Evolutionary conservation across 1,140 invertebrate species (phyloP).

Genomic region (Atopsyche davidsoni): DNA sequence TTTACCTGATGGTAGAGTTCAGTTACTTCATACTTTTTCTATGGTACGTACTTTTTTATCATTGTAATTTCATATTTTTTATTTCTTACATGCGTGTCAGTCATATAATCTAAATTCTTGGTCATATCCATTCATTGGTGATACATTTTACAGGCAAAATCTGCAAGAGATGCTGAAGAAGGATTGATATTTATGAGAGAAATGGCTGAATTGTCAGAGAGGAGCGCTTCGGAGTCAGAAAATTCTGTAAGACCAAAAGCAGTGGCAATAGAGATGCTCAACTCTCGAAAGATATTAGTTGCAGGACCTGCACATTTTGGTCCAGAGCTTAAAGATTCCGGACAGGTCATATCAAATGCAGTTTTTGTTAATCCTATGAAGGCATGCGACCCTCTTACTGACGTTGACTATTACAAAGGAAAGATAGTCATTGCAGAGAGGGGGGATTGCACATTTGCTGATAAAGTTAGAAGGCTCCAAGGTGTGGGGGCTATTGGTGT

Average conservation of each 20-base stretch:
- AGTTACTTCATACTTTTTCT: slow-evolving; percentile 80
- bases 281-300: slow-evolving; percentile 17
- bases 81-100: neutral
- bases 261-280: slow-evolving; percentile 32
- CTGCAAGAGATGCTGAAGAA: slow-evolving; percentile 80
- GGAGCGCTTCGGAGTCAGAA: slow-evolving; percentile 41
- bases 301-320: slow-evolving; percentile 94
- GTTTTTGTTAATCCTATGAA: slow-evolving; percentile 51
- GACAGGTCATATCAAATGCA: slow-evolving; percentile 55
- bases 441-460: slow-evolving; percentile 92
- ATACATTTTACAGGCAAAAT: slow-evolving; percentile 66
- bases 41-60: slow-evolving; percentile 53
- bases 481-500: slow-evolving; percentile 75
- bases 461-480: slow-evolving; percentile 86
- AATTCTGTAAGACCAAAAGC: slow-evolving; percentile 33
- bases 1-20: slow-evolving; percentile 81
- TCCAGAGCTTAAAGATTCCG: slow-evolving; percentile 56
- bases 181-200: slow-evolving; percentile 95
- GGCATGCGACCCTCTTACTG: slow-evolving; percentile 62
- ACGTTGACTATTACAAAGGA: slow-evolving; percentile 57
- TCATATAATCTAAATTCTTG: slow-evolving; percentile 11
- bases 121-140: slow-evolving; percentile 15
- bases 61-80: too few species aligned
- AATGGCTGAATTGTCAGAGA: slow-evolving; percentile 86
- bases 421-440: slow-evolving; percentile 81